These are phyloP conservation scores for Bradysia coprophila DNA, from an alignment of 1,140 invertebrate genomes.

Conservation along the genomic window DNA sequence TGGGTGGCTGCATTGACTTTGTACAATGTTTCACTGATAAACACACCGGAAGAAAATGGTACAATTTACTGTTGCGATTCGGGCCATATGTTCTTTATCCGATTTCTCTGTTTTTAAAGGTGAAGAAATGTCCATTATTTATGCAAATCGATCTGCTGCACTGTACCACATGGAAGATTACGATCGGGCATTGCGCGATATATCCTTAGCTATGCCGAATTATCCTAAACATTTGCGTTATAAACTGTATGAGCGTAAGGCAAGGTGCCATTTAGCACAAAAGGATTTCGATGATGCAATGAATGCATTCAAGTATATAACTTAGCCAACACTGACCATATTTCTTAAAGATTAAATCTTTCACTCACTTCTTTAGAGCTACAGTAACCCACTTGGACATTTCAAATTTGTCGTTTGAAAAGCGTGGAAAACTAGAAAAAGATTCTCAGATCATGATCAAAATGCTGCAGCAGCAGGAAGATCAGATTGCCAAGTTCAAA, in stretches of 20 bases:
- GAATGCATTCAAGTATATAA: slow-evolving; percentile 33
- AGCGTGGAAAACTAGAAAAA: slow-evolving; percentile 38
- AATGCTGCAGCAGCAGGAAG: slow-evolving; percentile 29
- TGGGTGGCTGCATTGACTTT: slow-evolving; percentile 50
- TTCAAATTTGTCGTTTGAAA: slow-evolving; percentile 40
- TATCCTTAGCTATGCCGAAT: slow-evolving; percentile 41
- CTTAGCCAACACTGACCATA: neutral
- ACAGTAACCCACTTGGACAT: slow-evolving; percentile 42
- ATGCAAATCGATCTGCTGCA: slow-evolving; percentile 76
- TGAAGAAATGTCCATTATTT: slow-evolving; percentile 48
- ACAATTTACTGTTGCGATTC: slow-evolving; percentile 9
- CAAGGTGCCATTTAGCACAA: slow-evolving; percentile 54
- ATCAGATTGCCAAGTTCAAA: slow-evolving; percentile 17
- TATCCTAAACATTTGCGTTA: slow-evolving; percentile 57
- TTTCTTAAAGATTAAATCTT: neutral
- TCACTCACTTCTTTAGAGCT: slow-evolving; percentile 21
- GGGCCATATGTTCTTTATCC: slow-evolving; percentile 3
- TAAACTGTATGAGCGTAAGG: slow-evolving; percentile 59
- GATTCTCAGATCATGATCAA: slow-evolving; percentile 55
- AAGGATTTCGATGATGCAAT: slow-evolving; percentile 48
- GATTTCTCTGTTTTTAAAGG: slow-evolving; percentile 13
- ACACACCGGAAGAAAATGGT: slow-evolving; percentile 44
- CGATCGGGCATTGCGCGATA: slow-evolving; percentile 45
- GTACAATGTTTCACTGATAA: slow-evolving; percentile 52
- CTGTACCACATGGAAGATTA: slow-evolving; percentile 60